phyloP scores from a whole-genome alignment of 2,113 vertebrate species.

The Carollia perspicillata region DNA sequence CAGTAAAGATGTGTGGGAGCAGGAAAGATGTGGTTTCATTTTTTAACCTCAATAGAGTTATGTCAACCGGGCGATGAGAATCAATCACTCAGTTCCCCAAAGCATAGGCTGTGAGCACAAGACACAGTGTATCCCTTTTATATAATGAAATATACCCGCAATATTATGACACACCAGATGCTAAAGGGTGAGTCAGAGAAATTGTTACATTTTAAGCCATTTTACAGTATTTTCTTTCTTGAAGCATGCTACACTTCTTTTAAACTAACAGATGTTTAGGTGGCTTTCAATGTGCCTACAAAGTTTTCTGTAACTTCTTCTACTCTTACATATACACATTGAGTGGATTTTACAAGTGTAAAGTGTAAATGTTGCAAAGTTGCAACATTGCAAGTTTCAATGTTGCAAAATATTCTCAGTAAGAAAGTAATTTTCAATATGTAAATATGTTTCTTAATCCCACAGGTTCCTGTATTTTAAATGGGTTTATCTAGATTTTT shows the following conservation, averaged over 20 bases:
- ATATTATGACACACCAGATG: not conserved
- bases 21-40: not conserved
- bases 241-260: not conserved
- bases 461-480: not conserved
- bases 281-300: not conserved
- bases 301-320: not conserved
- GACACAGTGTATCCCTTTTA: not conserved
- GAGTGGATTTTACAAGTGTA: not conserved
- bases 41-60: not conserved
- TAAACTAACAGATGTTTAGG: not conserved
- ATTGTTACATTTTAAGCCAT: not conserved
- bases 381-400: too few relatives aligned
- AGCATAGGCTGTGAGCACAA: not conserved
- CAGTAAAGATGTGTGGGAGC: not conserved
- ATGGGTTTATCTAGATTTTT: not conserved
- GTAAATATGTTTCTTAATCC: not conserved
- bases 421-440: not conserved
- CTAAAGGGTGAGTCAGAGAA: not conserved
- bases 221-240: not conserved
- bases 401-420: not conserved
- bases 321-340: not conserved
- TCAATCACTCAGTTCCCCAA: not conserved
- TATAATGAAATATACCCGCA: not conserved
- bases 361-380: not conserved
- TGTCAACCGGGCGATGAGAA: not conserved